Evolutionary conservation across 1,140 invertebrate species (phyloP), one percentile per base, ranked within the genome.

Genomic region (Sinonovacula constricta): DNA sequence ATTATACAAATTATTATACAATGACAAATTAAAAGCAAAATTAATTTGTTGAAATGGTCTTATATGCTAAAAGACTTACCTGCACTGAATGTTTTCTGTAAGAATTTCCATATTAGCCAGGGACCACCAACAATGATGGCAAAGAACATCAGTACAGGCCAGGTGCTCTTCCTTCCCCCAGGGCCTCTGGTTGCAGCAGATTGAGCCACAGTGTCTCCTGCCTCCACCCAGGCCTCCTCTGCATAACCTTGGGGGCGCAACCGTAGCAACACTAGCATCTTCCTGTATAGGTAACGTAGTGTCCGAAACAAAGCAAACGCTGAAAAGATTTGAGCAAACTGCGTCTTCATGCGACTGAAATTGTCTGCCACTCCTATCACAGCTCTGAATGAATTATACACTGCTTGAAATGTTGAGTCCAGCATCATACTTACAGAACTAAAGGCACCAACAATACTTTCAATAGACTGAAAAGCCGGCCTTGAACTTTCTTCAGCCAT

Each of bases 361-460:
- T 98, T 98, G 81, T 99, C 97, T 36, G 97, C 97, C 1, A 99
- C 97, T 65, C 97, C 96, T 39, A 99, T 92, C 81, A 99, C 96
- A 54, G 98, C 97, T 86, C 96, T 92, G 89, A 99, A 99, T 5
- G 97, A 98, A 90, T 95, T 98, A 15, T 97, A 96, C 83, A 99
- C 93, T 24, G 98, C 97, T 91, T 96, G 95, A 89, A 97, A 98
- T 76, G 97, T 98, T 18, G 97, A 98, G 87, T 99, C 98, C 34
- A 99, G 91, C 96, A 99, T 98, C 93, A 98, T 97, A 28, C 97
- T 96, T 12, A 99, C 94, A 59, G 97, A 97, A 30, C 95, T 95
- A 87, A 98, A 96, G 24, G 97, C 96, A 65, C 95, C 93, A 0
- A 99, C 96, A 74, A 99, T 92, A 74, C 96, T 95, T 92, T 99